Conservation (phyloP, 2,888 invertebrate genomes). For the Nudaria mundana region DNA sequence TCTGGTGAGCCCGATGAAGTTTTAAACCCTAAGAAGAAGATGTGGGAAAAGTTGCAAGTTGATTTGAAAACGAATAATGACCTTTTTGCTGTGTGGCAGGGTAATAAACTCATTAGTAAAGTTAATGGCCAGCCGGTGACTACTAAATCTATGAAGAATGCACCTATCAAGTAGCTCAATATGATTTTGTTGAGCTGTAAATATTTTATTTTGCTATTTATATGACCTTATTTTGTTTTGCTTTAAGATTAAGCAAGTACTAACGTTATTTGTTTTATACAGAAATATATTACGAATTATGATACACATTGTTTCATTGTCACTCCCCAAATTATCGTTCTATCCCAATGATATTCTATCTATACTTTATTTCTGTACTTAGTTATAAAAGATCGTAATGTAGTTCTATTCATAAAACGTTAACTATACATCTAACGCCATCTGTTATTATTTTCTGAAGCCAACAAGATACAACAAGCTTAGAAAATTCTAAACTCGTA, state of each 20-base stretch:
- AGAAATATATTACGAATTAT: no score
- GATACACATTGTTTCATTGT: no score
- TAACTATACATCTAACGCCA: not conserved
- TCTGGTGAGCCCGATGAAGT: constrained; percentile 89
- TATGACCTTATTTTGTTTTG: no score
- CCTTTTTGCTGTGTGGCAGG: constrained; percentile 92
- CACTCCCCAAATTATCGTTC: no score
- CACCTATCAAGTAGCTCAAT: constrained; percentile 91
- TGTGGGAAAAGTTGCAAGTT: constrained; percentile 96
- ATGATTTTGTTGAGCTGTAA: no score
- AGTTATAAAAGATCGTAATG: no score
- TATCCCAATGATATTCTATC: no score
- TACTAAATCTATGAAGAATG: constrained; percentile 88
- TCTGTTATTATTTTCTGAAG: not conserved
- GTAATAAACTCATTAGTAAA: constrained; percentile 86
- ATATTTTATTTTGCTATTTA: no score
- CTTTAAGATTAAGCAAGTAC: constrained; percentile 2
- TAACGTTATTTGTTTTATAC: constrained; percentile 11
- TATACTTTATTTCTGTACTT: no score
- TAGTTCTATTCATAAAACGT: no score
- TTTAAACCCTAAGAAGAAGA: constrained; percentile 96
- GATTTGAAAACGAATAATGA: constrained; percentile 87
- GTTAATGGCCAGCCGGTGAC: constrained; percentile 87
- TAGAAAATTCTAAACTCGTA: no score
- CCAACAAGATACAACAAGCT: not conserved